Evolutionary conservation across 2,888 invertebrate species (phyloP).

Genomic region (Hypena proboscidalis): DNA sequence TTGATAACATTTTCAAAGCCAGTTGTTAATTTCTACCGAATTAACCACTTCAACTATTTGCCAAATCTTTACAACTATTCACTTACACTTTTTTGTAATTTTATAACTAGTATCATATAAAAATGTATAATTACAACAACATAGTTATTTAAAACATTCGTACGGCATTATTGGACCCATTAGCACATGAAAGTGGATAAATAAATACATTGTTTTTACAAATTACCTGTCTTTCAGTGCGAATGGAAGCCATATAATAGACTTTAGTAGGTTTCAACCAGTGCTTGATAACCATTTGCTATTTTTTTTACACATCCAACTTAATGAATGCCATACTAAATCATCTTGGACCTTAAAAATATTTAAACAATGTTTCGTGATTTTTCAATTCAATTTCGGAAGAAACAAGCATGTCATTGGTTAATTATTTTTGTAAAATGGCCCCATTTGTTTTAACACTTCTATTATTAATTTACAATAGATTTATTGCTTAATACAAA

Average conservation of each 20-base stretch:
- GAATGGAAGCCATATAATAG: slow-evolving; percentile 45
- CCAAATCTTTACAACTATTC: background rate
- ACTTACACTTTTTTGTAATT: slow-evolving; percentile 22
- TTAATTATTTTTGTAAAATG: too few species aligned
- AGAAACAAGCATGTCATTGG: too few species aligned
- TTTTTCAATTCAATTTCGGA: too few species aligned
- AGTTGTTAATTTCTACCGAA: too few species aligned
- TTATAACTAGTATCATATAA: slow-evolving; percentile 49
- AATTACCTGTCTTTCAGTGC: slow-evolving; percentile 34
- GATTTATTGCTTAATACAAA: slow-evolving; percentile 20
- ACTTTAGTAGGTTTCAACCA: slow-evolving; percentile 29
- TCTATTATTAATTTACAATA: slow-evolving; percentile 17
- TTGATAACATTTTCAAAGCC: too few species aligned
- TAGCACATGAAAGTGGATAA: slow-evolving; percentile 35
- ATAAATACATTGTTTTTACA: slow-evolving; percentile 9
- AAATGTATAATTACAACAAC: slow-evolving; percentile 49
- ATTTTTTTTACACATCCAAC: slow-evolving; percentile 1
- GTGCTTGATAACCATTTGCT: slow-evolving; percentile 21
- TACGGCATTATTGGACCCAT: slow-evolving; percentile 41
- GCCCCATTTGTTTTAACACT: slow-evolving; percentile 7
- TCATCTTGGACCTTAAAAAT: too few species aligned
- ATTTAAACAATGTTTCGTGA: too few species aligned
- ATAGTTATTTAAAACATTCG: slow-evolving; percentile 40
- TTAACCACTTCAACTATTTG: background rate
- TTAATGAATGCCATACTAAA: slow-evolving; percentile 6